Evolutionary conservation across 2,888 invertebrate species (phyloP), one percentile per base, ranked within the genome.

Genomic region (Poecilobothrus nobilitatus): DNA sequence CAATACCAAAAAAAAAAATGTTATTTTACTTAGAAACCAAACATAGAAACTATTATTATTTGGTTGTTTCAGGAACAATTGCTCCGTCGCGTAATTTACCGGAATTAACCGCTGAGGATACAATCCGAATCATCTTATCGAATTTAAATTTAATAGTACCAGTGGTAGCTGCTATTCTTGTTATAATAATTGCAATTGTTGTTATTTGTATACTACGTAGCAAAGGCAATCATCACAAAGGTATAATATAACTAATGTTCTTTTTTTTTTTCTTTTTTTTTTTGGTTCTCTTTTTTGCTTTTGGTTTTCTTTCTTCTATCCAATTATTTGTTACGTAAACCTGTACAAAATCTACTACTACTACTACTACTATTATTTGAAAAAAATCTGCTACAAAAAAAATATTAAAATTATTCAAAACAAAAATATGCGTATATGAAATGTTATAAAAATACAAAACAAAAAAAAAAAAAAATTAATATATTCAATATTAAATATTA

Each of bases 131-230:
- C 79, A 89, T 94, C 83, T 88, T 94, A 84, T 89, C 92, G 77
- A 93, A 95, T 84, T 88, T 95, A 81, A 94, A 94, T 86, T 89
- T 96, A 80, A 92, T 96, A 84, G 92, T 96, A 78, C 95, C 95
- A 69, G 92, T 95, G 77, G 91, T 93, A 81, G 94, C 94, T 75
- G 94, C 94, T 76, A 86, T 93, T 76, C 87, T 95, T 79, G 94
- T 96, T 84, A 92, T 95, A 83, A 91, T 95, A 82, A 91, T 95
- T 83, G 95, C 95, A 78, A 89, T 95, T 80, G 89, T 93, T 81
- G 94, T 96, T 81, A 93, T 95, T 81, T 94, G 94, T 88, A 92
- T 94, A 78, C 89, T 94, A 76, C 89, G 90, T 78, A 91, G 94
- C 79, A 90, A 92, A 82, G 88, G 91, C 84, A 87, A 89, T 80